Conservation (phyloP, 2,797 vertebrate genomes). For the Pelochelys cantorii region DNA sequence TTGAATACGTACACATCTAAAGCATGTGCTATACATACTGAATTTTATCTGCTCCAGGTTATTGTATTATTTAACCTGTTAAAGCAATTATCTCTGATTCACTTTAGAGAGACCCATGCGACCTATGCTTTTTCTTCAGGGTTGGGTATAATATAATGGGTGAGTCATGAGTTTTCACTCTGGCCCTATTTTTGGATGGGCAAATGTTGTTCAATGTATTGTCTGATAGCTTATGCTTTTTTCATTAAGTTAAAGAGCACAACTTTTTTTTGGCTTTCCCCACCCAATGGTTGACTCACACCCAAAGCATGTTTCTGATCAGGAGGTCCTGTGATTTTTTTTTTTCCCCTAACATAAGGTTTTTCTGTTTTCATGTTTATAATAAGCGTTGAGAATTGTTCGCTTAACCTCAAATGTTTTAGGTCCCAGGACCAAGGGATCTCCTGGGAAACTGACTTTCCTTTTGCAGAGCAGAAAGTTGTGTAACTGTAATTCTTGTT, state of each 20-base stretch:
- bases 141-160: slow-evolving; percentile 51
- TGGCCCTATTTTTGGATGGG: slow-evolving; percentile 23
- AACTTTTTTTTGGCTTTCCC: slow-evolving; percentile 59
- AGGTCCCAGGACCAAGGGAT: background rate
- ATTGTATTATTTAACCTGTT: slow-evolving; percentile 21
- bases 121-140: slow-evolving; percentile 15
- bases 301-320: slow-evolving; percentile 68
- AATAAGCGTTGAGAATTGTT: background rate
- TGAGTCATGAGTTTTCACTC: slow-evolving; percentile 64
- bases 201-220: slow-evolving; percentile 35
- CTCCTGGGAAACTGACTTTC: background rate
- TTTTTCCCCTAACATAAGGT: slow-evolving; percentile 59
- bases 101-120: slow-evolving; percentile 27
- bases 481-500: background rate
- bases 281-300: slow-evolving; percentile 58
- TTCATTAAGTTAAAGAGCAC: slow-evolving; percentile 69
- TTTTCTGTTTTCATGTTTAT: slow-evolving; percentile 49
- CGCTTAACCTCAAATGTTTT: background rate
- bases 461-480: background rate
- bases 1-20: background rate
- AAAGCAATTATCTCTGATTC: slow-evolving; percentile 35
- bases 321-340: slow-evolving; percentile 54
- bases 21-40: background rate
- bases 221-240: slow-evolving; percentile 72
- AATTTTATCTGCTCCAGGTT: background rate